These are phyloP conservation scores for Drosophila hamatofila DNA, from an alignment of 2,888 invertebrate genomes.

Conservation along the genomic window DNA sequence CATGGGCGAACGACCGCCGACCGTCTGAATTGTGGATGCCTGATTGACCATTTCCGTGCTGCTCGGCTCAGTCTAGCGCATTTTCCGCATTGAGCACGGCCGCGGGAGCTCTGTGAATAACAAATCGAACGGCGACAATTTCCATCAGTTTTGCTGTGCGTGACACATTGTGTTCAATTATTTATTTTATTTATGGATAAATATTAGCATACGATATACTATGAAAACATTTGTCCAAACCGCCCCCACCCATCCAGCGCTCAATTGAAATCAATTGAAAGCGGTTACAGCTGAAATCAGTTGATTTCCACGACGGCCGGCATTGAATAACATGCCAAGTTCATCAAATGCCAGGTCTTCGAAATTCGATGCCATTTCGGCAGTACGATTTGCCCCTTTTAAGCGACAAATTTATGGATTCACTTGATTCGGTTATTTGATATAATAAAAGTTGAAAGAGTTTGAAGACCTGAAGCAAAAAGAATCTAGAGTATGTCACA, in stretches of 20 bases:
- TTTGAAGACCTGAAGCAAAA: not conserved
- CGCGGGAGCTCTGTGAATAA: constrained; percentile 34
- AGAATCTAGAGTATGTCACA: not conserved
- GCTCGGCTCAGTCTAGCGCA: constrained; percentile 40
- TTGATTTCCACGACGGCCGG: constrained; percentile 37
- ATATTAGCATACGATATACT: constrained; percentile 44
- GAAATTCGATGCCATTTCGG: constrained; percentile 32
- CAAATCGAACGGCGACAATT: constrained; percentile 21
- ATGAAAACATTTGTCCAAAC: constrained; percentile 34
- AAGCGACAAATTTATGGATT: constrained; percentile 4
- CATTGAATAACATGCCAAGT: constrained; percentile 63
- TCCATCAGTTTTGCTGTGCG: constrained; percentile 44
- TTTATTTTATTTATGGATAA: constrained; percentile 50
- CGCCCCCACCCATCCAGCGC: not conserved
- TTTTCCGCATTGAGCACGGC: constrained; percentile 28
- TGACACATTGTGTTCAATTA: constrained; percentile 39
- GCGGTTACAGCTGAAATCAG: constrained; percentile 65
- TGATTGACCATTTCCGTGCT: constrained; percentile 55
- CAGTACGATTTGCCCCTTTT: constrained; percentile 5
- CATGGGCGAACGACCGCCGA: constrained; percentile 38
- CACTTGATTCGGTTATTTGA: not conserved
- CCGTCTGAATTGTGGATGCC: constrained; percentile 42
- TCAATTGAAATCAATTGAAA: constrained; percentile 73
- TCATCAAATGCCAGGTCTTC: constrained; percentile 54
- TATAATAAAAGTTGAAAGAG: not conserved